phyloP scores from a whole-genome alignment of 2,113 vertebrate genomes.

The Gnathonemus longibarbis region DNA sequence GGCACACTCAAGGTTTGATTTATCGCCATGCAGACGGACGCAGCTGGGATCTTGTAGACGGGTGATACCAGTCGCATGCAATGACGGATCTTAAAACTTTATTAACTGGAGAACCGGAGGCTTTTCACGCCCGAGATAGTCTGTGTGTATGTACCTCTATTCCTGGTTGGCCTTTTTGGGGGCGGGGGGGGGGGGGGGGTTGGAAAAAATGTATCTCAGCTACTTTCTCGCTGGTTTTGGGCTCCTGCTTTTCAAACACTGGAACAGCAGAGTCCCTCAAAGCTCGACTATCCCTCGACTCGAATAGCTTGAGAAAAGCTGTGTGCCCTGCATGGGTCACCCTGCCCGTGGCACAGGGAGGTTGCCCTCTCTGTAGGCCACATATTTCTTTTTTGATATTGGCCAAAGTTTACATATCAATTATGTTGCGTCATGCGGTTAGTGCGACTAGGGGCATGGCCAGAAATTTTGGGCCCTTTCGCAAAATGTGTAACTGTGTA shows the following conservation, averaged over 20 bases:
- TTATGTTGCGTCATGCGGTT: not conserved
- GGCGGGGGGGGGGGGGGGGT: constrained; percentile 16
- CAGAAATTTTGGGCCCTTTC: not conserved
- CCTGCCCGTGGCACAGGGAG: not conserved
- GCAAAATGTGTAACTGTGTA: not conserved
- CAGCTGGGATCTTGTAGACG: not conserved
- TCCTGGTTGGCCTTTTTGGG: constrained; percentile 26
- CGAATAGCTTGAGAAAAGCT: not conserved
- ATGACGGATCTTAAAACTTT: constrained; percentile 16
- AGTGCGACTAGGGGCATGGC: not conserved
- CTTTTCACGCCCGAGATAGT: constrained; percentile 19
- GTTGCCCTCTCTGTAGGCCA: not conserved
- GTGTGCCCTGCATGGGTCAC: not conserved
- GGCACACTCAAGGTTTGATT: not conserved
- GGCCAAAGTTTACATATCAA: not conserved
- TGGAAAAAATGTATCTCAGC: constrained; percentile 19
- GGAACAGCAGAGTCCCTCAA: not conserved
- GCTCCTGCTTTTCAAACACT: not conserved
- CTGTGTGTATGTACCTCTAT: constrained; percentile 26
- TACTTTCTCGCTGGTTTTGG: constrained; percentile 19
- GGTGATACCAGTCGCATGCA: not conserved
- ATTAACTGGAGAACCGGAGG: constrained; percentile 21
- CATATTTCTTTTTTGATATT: not conserved
- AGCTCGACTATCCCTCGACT: not conserved
- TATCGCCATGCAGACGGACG: not conserved